Evolutionary conservation across 2,888 invertebrate species (phyloP), one percentile per base, ranked within the genome.

Genomic region (Nycteola revayana): DNA sequence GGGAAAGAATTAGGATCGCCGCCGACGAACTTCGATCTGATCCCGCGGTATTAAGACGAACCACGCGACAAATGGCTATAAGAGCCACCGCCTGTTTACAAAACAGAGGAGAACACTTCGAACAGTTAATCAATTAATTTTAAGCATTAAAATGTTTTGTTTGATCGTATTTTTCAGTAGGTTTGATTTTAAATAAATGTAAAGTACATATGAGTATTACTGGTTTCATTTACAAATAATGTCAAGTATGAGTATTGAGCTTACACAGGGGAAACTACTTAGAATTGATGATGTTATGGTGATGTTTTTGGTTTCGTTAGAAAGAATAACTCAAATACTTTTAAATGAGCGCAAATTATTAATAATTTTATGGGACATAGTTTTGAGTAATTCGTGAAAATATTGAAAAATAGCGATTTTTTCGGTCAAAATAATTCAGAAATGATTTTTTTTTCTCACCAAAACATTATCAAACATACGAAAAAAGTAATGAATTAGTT

Each of bases 121-220:
- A 25, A 25, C 10, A 25, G 11, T 11, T 25, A 11, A 11, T 25
- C 7, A 10, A 25, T 25, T 25, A 25, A 11, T 11, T 25, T 25
- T 25, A 24, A 24, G 24, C 24, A 24, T 24, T 24, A 24, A 24
- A 24, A 24, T 24, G 24, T 24, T 24, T 24, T 24, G 24, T 24
- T 24, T 24, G 24, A 24, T 24, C 9, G 24, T 24, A 24, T 24
- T 24, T 24, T 24, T 24, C 24, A 24, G 24, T 24, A 24, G 24
- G 24, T 24, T 24, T 24, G 24, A 24, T 24, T 24, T 24, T 24
- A 24, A 24, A 24, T 24, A 24, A 24, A 24, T 24, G 24, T 24
- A 24, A 24, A 24, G 24, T 24, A 24, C 24, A 24, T 24, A 24
- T 24, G 24, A 24, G 24, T 24, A 24, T 24, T 24, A 24, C 24